Evolutionary conservation across 2,888 invertebrate genomes (phyloP).

Genomic region (Cynaeus angustus): DNA sequence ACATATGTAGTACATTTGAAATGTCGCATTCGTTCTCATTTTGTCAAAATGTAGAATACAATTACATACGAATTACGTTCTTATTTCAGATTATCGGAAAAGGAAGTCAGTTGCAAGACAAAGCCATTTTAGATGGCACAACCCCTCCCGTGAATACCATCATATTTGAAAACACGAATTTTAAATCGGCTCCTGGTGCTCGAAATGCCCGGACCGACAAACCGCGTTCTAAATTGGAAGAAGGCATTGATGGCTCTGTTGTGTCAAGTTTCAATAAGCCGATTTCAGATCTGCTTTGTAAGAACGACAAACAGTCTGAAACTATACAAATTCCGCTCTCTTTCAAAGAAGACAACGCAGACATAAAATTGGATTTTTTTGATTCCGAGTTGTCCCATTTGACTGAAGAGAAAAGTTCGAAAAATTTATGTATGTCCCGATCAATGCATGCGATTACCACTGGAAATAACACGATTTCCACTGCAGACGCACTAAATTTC

Average conservation of each 20-base stretch:
- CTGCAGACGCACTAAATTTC: constrained; percentile 89
- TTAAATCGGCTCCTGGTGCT: constrained; percentile 82
- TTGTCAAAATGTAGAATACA: too few species aligned
- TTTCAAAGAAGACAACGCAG: constrained; percentile 88
- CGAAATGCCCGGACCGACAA: constrained; percentile 74
- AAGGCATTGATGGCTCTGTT: constrained; percentile 70
- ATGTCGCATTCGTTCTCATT: too few species aligned
- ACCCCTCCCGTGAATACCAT: constrained; percentile 90
- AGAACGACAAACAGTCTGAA: constrained; percentile 69
- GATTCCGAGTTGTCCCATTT: constrained; percentile 87
- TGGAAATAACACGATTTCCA: constrained; percentile 83
- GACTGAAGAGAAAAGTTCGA: constrained; percentile 80
- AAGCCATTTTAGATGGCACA: constrained; percentile 80
- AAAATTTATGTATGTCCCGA: constrained; percentile 74
- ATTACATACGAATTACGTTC: too few species aligned
- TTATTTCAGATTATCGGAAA: constrained; percentile 61
- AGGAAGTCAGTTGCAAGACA: constrained; percentile 65
- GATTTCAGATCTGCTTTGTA: constrained; percentile 70
- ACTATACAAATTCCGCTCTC: constrained; percentile 79
- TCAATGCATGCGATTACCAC: constrained; percentile 76
- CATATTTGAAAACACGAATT: constrained; percentile 94
- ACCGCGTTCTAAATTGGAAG: constrained; percentile 75
- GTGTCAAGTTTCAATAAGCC: constrained; percentile 72
- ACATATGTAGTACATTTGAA: too few species aligned
- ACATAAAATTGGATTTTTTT: constrained; percentile 95